Conservation (phyloP, 2,888 invertebrate species). For the Diarsia rubi region DNA sequence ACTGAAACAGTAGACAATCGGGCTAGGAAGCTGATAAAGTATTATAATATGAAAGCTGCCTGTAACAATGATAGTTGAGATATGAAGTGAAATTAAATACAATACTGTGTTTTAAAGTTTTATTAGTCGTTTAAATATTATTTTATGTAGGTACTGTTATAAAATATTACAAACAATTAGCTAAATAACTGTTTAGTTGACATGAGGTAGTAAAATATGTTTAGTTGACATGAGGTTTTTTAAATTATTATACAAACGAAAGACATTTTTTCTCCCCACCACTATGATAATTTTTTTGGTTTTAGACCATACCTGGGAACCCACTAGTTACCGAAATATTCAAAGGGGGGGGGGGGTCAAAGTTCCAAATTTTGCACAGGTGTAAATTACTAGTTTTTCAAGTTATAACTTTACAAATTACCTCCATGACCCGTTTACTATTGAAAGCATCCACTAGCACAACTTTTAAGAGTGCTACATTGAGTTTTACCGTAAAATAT, state of each 20-base stretch:
- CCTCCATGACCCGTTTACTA: too few species aligned
- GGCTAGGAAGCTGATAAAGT: conserved; percentile 41
- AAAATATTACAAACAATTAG: neutral
- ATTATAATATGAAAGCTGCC: conserved; percentile 30
- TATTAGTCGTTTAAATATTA: conserved; percentile 9
- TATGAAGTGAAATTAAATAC: conserved; percentile 37
- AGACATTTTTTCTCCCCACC: too few species aligned
- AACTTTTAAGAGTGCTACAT: too few species aligned
- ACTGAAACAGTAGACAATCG: conserved; percentile 34
- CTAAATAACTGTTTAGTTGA: neutral
- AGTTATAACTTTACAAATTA: too few species aligned
- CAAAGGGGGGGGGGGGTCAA: too few species aligned
- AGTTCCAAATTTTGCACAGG: too few species aligned
- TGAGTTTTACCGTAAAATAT: too few species aligned
- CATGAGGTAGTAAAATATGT: neutral
- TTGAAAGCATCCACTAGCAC: too few species aligned
- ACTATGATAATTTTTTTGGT: too few species aligned
- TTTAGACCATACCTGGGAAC: too few species aligned
- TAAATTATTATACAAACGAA: neutral
- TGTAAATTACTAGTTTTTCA: too few species aligned
- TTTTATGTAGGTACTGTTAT: neutral
- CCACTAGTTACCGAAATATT: too few species aligned
- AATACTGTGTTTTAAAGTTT: conserved; percentile 18
- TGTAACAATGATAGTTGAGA: conserved; percentile 46
- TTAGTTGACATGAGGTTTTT: neutral